Conservation (phyloP, 1,140 invertebrate species). For the Apis florea region DNA sequence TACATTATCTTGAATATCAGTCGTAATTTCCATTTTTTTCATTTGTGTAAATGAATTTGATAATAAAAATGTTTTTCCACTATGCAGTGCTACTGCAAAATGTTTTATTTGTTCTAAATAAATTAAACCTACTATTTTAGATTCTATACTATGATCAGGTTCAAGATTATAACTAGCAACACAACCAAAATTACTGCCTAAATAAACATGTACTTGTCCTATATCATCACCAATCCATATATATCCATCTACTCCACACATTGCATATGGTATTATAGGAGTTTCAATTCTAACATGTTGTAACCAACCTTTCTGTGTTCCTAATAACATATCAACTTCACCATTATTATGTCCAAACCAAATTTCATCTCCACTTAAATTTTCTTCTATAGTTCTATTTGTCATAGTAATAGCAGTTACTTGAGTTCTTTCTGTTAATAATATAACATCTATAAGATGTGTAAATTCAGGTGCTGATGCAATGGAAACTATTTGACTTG, state of each 20-base stretch:
- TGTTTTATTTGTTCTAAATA: conserved; percentile 84
- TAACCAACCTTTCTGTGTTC: conserved; percentile 82
- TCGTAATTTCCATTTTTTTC: conserved; percentile 73
- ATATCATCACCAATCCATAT: conserved; percentile 94
- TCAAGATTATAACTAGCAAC: conserved; percentile 80
- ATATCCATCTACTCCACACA: conserved; percentile 85
- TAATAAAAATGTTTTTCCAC: conserved; percentile 88
- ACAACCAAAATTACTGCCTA: conserved; percentile 78
- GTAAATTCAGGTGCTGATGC: conserved; percentile 95
- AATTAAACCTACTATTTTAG: conserved; percentile 84
- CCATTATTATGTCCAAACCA: conserved; percentile 88
- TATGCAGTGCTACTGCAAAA: conserved; percentile 87
- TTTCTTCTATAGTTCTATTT: conserved; percentile 70
- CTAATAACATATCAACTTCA: conserved; percentile 85
- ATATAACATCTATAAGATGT: conserved; percentile 91
- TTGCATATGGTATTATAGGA: conserved; percentile 83
- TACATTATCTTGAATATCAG: conserved; percentile 58
- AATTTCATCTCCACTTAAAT: conserved; percentile 81
- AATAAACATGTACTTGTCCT: conserved; percentile 90
- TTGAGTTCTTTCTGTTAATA: conserved; percentile 82
- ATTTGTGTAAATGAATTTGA: conserved; percentile 76
- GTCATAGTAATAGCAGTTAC: conserved; percentile 81
- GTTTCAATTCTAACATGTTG: conserved; percentile 81
- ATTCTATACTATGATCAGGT: conserved; percentile 78
- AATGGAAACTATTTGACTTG: conserved; percentile 95